phyloP scores from a whole-genome alignment of 2,888 invertebrate genomes.

The Andrena bicolor region DNA sequence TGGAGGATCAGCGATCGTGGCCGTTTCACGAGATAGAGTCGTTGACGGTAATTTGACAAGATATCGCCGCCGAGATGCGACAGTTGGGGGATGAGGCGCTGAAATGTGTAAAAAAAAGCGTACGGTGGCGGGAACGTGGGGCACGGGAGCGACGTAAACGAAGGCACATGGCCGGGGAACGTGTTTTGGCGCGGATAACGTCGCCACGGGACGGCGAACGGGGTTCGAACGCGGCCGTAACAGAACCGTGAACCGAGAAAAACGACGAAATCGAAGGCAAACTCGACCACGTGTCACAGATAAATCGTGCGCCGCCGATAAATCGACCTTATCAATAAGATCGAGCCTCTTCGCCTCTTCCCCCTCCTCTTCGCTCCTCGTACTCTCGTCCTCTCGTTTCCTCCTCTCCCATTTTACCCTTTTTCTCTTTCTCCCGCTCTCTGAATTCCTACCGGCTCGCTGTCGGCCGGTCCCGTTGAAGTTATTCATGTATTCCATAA shows the following conservation, averaged over 20 bases:
- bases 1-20: background rate
- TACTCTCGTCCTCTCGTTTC: slow-evolving; percentile 22
- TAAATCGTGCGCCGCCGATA: slow-evolving; percentile 69
- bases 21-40: background rate
- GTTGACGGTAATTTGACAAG: slow-evolving; percentile 7
- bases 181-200: slow-evolving; percentile 62
- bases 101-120: background rate
- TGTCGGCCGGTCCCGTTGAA: slow-evolving; percentile 43
- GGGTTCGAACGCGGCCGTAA: slow-evolving; percentile 19
- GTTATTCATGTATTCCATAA: slow-evolving; percentile 75
- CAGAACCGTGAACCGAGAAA: slow-evolving; percentile 43
- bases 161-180: slow-evolving; percentile 60
- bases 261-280: slow-evolving; percentile 48
- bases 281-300: slow-evolving; percentile 68
- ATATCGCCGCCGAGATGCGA: background rate
- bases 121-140: background rate
- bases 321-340: slow-evolving; percentile 74
- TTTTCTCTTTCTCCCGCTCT: background rate
- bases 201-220: slow-evolving; percentile 43
- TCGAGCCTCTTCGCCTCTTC: slow-evolving; percentile 43
- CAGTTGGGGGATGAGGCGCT: background rate
- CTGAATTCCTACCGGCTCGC: slow-evolving; percentile 22
- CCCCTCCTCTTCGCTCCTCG: slow-evolving; percentile 8
- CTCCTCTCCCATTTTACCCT: background rate
- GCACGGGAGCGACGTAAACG: slow-evolving; percentile 45